These are phyloP conservation scores for Rhea pennata DNA, from an alignment of 2,113 vertebrate species.

Conservation along the genomic window DNA sequence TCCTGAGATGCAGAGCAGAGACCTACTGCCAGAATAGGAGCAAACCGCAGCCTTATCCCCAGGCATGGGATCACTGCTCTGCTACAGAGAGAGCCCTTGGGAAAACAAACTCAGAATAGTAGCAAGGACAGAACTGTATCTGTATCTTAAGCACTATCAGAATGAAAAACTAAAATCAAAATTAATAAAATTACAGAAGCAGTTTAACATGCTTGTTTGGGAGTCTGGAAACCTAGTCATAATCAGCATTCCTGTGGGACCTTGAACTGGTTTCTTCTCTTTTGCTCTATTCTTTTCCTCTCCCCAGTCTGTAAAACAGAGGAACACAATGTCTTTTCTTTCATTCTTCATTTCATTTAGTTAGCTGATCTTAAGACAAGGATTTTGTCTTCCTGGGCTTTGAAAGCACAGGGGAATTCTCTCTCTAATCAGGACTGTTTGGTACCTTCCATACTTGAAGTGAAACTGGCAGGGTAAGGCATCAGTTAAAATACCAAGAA, in stretches of 20 bases:
- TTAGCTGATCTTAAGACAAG: not conserved
- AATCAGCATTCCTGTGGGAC: not conserved
- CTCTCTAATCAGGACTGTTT: not conserved
- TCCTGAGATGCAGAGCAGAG: not conserved
- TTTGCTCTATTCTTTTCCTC: not conserved
- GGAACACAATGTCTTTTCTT: not conserved
- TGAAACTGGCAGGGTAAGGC: not conserved
- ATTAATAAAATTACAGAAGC: not conserved
- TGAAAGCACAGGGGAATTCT: not conserved
- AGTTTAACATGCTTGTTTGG: not conserved
- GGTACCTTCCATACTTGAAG: not conserved
- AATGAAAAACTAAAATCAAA: not conserved
- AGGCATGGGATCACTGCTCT: not conserved
- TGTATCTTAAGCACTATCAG: not conserved
- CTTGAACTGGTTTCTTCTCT: not conserved
- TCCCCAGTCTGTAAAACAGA: not conserved
- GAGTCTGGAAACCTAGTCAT: not conserved
- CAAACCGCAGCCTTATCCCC: not conserved
- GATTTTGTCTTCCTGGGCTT: not conserved
- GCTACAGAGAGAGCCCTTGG: not conserved
- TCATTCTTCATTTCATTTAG: not conserved
- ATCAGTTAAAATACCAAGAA: not conserved
- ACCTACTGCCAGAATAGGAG: not conserved
- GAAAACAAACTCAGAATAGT: not conserved
- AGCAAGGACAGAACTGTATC: not conserved